These are phyloP conservation scores for Acanthococcus lagerstroemiae DNA, from an alignment of 2,888 invertebrate genomes.

Conservation along the genomic window DNA sequence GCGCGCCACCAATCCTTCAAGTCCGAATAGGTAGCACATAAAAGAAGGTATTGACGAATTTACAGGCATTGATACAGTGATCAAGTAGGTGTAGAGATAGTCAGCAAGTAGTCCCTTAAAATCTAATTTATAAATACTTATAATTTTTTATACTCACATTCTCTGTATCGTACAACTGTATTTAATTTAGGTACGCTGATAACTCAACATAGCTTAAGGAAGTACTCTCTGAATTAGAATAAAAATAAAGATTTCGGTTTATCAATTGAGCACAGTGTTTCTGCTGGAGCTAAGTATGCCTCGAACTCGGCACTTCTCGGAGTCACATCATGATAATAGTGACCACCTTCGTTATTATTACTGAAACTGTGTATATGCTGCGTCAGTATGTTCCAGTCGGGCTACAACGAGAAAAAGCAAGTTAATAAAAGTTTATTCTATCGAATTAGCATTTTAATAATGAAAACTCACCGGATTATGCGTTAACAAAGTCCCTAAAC, in stretches of 20 bases:
- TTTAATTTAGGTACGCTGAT: background rate
- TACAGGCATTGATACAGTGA: no score
- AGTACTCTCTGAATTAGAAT: no score
- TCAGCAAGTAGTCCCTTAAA: no score
- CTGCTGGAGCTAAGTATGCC: constrained; percentile 76
- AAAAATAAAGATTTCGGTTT: background rate
- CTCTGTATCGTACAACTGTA: no score
- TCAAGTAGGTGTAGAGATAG: no score
- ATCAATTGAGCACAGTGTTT: constrained; percentile 63
- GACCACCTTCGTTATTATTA: constrained; percentile 74
- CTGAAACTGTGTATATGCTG: constrained; percentile 40
- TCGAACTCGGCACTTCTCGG: constrained; percentile 79
- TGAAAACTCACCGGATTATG: constrained; percentile 58
- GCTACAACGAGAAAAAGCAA: background rate
- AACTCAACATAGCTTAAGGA: no score
- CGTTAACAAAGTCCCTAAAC: constrained; percentile 78
- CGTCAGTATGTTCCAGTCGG: background rate
- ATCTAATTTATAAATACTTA: no score
- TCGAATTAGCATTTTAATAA: background rate
- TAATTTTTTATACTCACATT: no score
- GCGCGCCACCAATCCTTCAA: no score
- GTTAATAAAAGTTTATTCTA: background rate
- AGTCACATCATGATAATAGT: constrained; percentile 91
- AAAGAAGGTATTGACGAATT: no score
- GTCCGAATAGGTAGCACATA: no score